These are phyloP conservation scores for Jacana jacana DNA, from an alignment of 2,113 vertebrate species.

Conservation along the genomic window DNA sequence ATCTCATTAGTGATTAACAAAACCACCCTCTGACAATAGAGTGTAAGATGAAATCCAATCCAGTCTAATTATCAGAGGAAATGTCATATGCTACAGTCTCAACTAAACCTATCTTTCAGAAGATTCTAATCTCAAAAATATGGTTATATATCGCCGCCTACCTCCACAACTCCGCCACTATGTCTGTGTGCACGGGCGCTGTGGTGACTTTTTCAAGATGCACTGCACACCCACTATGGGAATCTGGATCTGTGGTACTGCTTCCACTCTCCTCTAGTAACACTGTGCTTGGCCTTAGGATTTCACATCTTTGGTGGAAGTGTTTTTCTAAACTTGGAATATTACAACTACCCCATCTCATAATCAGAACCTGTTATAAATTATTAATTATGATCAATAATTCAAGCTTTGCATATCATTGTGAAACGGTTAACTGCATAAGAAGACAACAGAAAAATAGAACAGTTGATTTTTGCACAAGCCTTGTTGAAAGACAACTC, in stretches of 20 bases:
- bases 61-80: not conserved
- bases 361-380: not conserved
- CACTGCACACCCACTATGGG: not conserved
- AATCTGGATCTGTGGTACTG: not conserved
- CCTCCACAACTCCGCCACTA: slow-evolving; percentile 40
- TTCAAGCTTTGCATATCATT: not conserved
- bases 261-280: not conserved
- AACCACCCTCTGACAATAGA: not conserved
- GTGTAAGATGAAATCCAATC: not conserved
- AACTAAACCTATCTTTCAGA: slow-evolving; percentile 1
- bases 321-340: not conserved
- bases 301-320: not conserved
- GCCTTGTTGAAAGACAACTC: not conserved
- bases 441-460: not conserved
- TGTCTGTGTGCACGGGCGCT: not conserved
- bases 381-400: not conserved
- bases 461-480: not conserved
- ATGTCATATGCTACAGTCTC: not conserved
- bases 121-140: slow-evolving; percentile 58
- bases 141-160: slow-evolving; percentile 51
- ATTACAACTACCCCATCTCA: not conserved
- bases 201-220: not conserved
- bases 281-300: not conserved
- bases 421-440: not conserved
- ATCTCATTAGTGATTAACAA: not conserved